A percentile compares a stretch with the other conserved stretches of the same genome.
These are phyloP conservation scores for Lutjanus erythropterus DNA, from an alignment of 2,113 vertebrate species.

Conservation along the genomic window DNA sequence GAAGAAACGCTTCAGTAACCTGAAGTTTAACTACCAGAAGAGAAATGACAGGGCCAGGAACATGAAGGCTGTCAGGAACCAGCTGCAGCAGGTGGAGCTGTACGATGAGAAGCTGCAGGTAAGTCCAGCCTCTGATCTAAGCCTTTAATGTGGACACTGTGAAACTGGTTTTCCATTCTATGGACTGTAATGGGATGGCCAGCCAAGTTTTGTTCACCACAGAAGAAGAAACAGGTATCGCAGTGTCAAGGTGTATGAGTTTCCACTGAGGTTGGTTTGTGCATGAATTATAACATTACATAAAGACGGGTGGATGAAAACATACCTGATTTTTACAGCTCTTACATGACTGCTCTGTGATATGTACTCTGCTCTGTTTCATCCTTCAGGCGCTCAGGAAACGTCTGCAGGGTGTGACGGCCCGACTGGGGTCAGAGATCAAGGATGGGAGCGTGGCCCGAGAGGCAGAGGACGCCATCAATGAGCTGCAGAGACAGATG, in stretches of 20 bases:
- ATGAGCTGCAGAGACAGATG: slow-evolving; percentile 89
- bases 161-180: not conserved
- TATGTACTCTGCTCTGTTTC: not conserved
- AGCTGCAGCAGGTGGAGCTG: slow-evolving; percentile 68
- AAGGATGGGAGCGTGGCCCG: slow-evolving; percentile 75
- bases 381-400: slow-evolving; percentile 85
- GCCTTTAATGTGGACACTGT: not conserved
- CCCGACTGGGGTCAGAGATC: slow-evolving; percentile 78
- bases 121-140: not conserved
- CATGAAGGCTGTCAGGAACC: slow-evolving; percentile 58
- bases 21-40: slow-evolving; percentile 67
- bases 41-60: slow-evolving; percentile 57
- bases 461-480: slow-evolving; percentile 79
- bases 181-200: no score
- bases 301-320: not conserved
- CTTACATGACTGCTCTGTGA: not conserved
- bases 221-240: not conserved
- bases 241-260: not conserved
- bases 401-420: slow-evolving; percentile 85
- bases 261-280: not conserved
- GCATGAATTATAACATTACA: not conserved
- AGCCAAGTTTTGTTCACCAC: not conserved
- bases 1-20: slow-evolving; percentile 63
- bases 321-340: not conserved
- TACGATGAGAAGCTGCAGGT: slow-evolving; percentile 66